These are phyloP conservation scores for Coreius guichenoti DNA, from an alignment of 2,797 vertebrate species.

Conservation along the genomic window DNA sequence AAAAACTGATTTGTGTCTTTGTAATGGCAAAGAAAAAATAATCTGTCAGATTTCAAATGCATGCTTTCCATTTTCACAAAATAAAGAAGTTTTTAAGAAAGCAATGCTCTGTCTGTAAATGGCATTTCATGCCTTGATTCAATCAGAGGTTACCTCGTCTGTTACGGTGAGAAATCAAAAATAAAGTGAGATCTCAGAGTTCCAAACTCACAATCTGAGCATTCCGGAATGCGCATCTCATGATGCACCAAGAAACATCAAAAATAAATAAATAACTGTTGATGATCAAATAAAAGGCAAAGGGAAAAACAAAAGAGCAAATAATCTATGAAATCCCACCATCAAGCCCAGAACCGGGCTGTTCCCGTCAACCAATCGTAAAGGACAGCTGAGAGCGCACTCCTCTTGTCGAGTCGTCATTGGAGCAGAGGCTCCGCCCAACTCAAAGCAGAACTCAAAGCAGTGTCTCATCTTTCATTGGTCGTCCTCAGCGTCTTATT, in stretches of 20 bases:
- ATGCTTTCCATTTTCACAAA: constrained; percentile 10
- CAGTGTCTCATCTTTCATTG: constrained; percentile 41
- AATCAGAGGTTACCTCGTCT: constrained; percentile 18
- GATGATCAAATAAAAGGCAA: constrained; percentile 28
- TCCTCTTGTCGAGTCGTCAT: constrained; percentile 38
- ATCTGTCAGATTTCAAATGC: constrained; percentile 44
- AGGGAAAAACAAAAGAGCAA: constrained; percentile 23
- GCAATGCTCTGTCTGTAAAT: neutral
- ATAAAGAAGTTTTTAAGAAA: constrained; percentile 26
- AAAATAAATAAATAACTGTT: constrained; percentile 58
- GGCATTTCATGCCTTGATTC: constrained; percentile 37
- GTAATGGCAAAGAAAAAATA: constrained; percentile 35
- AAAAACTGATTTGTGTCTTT: constrained; percentile 17
- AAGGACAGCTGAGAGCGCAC: constrained; percentile 18
- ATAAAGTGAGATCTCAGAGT: constrained; percentile 28
- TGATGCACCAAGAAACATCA: constrained; percentile 45
- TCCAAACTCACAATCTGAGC: constrained; percentile 19
- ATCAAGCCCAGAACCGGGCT: constrained; percentile 18
- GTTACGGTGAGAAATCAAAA: neutral
- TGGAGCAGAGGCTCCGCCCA: constrained; percentile 41
- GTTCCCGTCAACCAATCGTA: constrained; percentile 33
- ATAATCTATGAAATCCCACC: constrained; percentile 49
- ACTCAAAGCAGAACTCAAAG: constrained; percentile 32
- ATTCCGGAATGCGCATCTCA: constrained; percentile 26
- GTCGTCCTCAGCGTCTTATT: constrained; percentile 21